Evolutionary conservation across 2,888 invertebrate genomes (phyloP), one percentile per base, ranked within the genome.

Genomic region (Agrilus biguttatus): DNA sequence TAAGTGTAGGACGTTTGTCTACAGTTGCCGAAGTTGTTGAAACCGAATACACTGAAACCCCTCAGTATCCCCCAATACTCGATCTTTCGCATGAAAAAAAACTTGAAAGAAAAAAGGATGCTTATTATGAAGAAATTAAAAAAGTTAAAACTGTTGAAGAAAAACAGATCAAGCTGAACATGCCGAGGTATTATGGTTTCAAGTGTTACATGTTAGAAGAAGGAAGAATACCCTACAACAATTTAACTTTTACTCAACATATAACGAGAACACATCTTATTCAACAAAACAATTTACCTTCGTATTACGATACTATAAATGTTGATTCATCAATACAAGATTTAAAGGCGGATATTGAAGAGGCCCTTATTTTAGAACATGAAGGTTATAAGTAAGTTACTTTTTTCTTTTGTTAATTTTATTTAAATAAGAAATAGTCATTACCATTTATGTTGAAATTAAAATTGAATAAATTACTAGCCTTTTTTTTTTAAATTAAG

Each of bases 111-210:
- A 59, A 67, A 44, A 54, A 52, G 35, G 49, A 54, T 41, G 62
- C 68, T 1, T 58, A 71, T 48, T 67, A 78, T 53, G 69, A 79
- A 13, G 70, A 75, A 56, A 74, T 89, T 12, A 72, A 73, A 58
- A 61, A 69, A 1, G 55, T 83, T 10, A 71, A 76, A 44, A 87
- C 86, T 0, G 74, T 88, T 0, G 90, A 91, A 66, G 87, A 88
- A 60, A 91, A 91, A 58, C 72, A 86, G 53, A 77, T 87, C 41
- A 84, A 83, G 52, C 56, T 89, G 19, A 89, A 89, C 60, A 80
- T 88, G 77, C 85, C 84, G 0, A 73, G 74, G 39, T 88, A 81
- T 61, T 90, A 84, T 61, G 89, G 90, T 2, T 88, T 78, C 69
- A 74, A 73, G 55, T 73, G 75, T 44, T 62, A 78, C 2, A 64